Evolutionary conservation across 2,888 invertebrate species (phyloP).

Genomic region (Zaprionus bogoriensis): DNA sequence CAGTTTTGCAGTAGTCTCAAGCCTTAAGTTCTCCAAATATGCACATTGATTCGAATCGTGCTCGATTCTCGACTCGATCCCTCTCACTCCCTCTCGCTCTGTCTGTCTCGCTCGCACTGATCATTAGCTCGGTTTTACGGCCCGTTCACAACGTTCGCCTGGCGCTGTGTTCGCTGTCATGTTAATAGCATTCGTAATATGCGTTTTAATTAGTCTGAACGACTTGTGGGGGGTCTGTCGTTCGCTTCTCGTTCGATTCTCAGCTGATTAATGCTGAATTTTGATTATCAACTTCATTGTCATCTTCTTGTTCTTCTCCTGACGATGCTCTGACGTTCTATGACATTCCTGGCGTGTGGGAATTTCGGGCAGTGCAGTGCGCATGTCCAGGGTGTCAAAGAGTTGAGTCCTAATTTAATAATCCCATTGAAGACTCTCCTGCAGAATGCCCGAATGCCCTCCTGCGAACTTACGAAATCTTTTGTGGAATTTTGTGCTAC

Average conservation of each 20-base stretch:
- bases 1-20: constrained; percentile 64
- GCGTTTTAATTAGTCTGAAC: constrained; percentile 72
- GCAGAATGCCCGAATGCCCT: no score
- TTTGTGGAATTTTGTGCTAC: neutral
- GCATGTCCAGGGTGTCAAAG: neutral
- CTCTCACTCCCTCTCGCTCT: neutral
- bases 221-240: constrained; percentile 61
- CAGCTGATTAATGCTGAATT: neutral
- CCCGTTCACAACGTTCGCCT: no score
- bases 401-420: no score
- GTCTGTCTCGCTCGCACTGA: neutral
- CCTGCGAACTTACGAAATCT: no score
- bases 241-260: constrained; percentile 17
- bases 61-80: constrained; percentile 6
- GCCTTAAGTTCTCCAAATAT: constrained; percentile 64
- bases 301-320: no score
- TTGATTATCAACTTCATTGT: neutral
- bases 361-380: neutral
- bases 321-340: no score
- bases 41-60: constrained; percentile 75
- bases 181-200: constrained; percentile 78
- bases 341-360: neutral
- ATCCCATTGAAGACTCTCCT: no score
- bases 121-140: constrained; percentile 52
- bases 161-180: constrained; percentile 76